Evolutionary conservation across 2,113 vertebrate species (phyloP).

Genomic region (Odocoileus hemionus): DNA sequence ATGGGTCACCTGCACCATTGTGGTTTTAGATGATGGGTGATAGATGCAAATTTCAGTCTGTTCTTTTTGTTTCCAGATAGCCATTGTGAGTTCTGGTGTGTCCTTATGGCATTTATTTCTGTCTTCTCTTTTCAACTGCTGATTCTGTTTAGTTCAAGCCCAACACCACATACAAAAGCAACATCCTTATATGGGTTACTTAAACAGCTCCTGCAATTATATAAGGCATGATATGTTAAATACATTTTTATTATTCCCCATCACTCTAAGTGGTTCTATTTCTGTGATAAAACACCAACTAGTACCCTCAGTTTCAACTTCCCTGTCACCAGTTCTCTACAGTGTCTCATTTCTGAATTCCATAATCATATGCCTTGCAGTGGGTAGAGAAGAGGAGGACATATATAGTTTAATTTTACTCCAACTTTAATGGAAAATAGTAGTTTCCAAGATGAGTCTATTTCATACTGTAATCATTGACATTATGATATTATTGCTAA

Average conservation of each 20-base stretch:
- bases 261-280: not conserved
- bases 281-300: not conserved
- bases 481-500: not conserved
- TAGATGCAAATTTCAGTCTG: too few relatives aligned
- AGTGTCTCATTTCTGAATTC: not conserved
- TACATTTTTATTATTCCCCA: not conserved
- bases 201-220: not conserved
- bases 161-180: not conserved
- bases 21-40: not conserved
- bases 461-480: not conserved
- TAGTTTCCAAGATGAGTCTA: not conserved
- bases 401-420: not conserved
- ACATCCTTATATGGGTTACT: not conserved
- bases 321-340: not conserved
- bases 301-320: not conserved
- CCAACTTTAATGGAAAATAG: not conserved
- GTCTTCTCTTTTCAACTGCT: not conserved
- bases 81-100: not conserved
- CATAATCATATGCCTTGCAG: not conserved
- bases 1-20: not conserved
- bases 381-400: not conserved
- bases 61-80: not conserved
- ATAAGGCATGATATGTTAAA: not conserved
- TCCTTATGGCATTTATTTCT: too few relatives aligned
- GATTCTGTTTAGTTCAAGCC: not conserved